Evolutionary conservation across 1,140 invertebrate genomes (phyloP), one percentile per base, ranked within the genome.

Genomic region (Leptinotarsa lineolata): DNA sequence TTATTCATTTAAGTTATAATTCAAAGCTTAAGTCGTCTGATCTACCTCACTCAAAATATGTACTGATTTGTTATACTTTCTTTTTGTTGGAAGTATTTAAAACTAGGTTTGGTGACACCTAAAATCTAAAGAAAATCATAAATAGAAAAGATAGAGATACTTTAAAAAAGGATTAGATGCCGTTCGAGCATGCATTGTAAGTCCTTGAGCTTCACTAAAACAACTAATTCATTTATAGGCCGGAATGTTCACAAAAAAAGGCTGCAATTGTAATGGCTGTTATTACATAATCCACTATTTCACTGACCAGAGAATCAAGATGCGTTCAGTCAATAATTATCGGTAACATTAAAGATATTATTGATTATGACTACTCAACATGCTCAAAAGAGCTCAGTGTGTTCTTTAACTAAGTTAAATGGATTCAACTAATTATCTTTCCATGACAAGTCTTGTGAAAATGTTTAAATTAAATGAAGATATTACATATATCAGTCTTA

Each of bases 161-260:
- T 3, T 21, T 24, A 21, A 30, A 65, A 65, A 65, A 65, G 3
- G 13, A 65, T 65, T 24, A 65, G 63, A 30, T 65, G 63, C 63
- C 63, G 21, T 24, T 61, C 12, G 11, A 61, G 18, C 60, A 61
- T n/a, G 39, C 24, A 21, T 39, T 11, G 15, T 24, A 65, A 65
- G 63, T 65, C 39, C 63, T 65, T 65, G 63, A 65, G 63, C 63
- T 65, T 24, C 63, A 12, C 63, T 65, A 11, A 65, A 65, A n/a
- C n/a, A 65, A 65, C 22, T 65, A 61, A 61, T n/a, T 65, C 48
- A 54, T 54, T 18, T 54, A 54, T 16, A 54, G n/a, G 48, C 48
- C 48, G 48, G 48, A 54, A 54, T 54, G 48, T 54, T 15, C n/a
- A 54, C n/a, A 54, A 54, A 54, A 54, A 54, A 54, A 54, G 48